These are phyloP conservation scores for Anagrus nilaparvatae DNA, from an alignment of 1,140 invertebrate species.

Conservation along the genomic window DNA sequence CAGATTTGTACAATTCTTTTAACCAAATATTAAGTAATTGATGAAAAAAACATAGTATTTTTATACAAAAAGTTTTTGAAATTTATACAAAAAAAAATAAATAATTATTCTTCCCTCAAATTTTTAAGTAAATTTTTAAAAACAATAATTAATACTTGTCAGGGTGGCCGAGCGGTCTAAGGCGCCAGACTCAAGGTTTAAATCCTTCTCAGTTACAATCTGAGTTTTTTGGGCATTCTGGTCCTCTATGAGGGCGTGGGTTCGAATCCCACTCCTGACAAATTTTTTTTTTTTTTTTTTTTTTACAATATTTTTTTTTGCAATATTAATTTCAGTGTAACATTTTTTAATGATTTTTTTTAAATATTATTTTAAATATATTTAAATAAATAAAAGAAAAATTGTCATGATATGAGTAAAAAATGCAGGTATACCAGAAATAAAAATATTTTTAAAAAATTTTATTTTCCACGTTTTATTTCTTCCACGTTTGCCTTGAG, in stretches of 20 bases:
- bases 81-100: no score
- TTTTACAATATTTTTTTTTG: conserved; percentile 41
- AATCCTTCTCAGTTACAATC: conserved; percentile 30
- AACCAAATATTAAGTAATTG: not conserved
- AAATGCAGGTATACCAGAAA: no score
- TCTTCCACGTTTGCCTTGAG: no score
- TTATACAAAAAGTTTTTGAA: no score
- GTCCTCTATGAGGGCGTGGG: conserved; percentile 77
- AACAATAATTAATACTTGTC: conserved; percentile 27
- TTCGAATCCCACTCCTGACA: conserved; percentile 83
- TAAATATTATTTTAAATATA: no score
- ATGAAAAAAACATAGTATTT: not conserved
- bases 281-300: conserved; percentile 49
- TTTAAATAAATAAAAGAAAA: no score
- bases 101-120: no score
- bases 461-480: no score
- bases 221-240: conserved; percentile 49
- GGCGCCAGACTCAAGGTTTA: conserved; percentile 58
- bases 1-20: not conserved
- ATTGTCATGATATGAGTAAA: no score
- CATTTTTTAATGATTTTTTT: no score
- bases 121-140: not conserved
- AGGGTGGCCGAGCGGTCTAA: conserved; percentile 53
- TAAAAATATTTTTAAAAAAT: no score
- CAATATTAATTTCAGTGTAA: conserved; percentile 27